These are phyloP conservation scores for Polyploca ridens DNA, from an alignment of 2,888 invertebrate genomes.

Conservation along the genomic window DNA sequence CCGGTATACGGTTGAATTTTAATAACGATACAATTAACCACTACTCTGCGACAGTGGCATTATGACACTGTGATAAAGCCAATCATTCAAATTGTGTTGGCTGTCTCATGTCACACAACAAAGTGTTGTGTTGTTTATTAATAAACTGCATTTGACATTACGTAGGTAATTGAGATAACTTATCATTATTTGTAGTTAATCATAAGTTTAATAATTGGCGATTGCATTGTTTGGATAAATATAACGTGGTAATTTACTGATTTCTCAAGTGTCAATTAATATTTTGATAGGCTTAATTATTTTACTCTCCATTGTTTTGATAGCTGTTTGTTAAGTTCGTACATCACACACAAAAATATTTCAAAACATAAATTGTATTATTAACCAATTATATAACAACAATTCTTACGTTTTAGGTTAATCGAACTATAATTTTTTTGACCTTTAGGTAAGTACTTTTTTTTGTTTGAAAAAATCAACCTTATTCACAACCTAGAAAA, in stretches of 20 bases:
- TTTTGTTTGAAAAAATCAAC: no score
- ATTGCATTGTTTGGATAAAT: not conserved
- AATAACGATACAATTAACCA: not conserved
- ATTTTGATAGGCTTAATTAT: no score
- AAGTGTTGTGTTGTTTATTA: not conserved
- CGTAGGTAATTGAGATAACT: not conserved
- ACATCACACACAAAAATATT: no score
- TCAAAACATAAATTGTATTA: no score
- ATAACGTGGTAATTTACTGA: not conserved
- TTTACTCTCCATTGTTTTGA: no score
- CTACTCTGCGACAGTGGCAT: slow-evolving; percentile 15
- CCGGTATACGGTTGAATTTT: not conserved
- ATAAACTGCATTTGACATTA: not conserved
- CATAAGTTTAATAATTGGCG: not conserved
- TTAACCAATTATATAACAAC: no score
- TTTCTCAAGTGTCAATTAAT: no score
- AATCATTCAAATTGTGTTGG: slow-evolving; percentile 20
- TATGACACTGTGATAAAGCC: slow-evolving; percentile 5
- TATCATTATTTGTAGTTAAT: not conserved
- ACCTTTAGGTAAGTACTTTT: no score
- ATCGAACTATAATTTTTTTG: no score
- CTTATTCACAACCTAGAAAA: no score
- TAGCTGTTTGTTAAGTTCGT: no score
- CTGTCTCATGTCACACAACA: not conserved
- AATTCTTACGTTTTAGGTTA: no score